A percentile compares a stretch with the other conserved stretches of the same genome.
Evolutionary conservation across 2,113 vertebrate species (phyloP).

Genomic region (Catharus fuscescens): DNA sequence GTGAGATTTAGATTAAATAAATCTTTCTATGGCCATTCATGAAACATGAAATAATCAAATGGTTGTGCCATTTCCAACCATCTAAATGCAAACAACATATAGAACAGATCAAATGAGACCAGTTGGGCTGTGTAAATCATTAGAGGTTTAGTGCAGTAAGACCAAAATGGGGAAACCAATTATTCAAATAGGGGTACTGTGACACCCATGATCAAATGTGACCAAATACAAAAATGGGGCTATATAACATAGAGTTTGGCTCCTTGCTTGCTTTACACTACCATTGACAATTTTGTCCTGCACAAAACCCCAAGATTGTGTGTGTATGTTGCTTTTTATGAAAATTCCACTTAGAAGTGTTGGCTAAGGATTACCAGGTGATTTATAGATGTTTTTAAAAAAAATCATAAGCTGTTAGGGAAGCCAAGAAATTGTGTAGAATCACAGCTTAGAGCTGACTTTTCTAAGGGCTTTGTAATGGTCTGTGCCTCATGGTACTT

Average conservation of each 20-base stretch:
- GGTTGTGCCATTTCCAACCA: background rate
- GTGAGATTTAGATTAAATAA: background rate
- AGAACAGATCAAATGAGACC: background rate
- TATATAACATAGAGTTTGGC: background rate
- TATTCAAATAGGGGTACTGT: background rate
- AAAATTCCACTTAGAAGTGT: background rate
- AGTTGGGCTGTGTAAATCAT: background rate
- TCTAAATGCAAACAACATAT: background rate
- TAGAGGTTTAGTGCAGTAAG: background rate
- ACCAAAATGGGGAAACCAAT: background rate
- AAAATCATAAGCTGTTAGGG: background rate
- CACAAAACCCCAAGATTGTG: background rate
- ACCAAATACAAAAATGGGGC: background rate
- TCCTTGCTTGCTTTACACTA: background rate
- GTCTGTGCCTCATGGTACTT: background rate
- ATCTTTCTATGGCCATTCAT: background rate
- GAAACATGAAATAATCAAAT: background rate
- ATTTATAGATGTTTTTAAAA: background rate
- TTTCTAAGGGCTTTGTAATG: background rate
- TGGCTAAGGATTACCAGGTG: background rate
- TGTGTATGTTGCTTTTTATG: background rate
- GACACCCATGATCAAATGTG: background rate
- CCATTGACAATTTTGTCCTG: background rate
- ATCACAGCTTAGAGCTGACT: background rate
- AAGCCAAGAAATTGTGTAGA: background rate